Evolutionary conservation across 2,113 vertebrate genomes (phyloP).

Genomic region (Heterotis niloticus): DNA sequence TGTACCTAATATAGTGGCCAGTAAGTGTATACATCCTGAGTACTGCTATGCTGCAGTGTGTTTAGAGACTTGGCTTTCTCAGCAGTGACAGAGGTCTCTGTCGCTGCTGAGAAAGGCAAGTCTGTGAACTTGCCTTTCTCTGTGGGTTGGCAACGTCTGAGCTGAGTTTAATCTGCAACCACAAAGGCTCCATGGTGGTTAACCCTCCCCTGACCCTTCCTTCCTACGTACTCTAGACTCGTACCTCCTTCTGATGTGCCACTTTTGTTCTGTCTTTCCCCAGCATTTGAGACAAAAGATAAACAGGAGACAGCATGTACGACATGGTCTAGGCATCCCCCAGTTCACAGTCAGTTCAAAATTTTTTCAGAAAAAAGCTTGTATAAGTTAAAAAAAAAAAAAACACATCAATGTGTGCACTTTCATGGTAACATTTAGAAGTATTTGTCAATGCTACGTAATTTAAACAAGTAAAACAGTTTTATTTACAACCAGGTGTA

Average conservation of each 20-base stretch:
- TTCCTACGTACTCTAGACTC: slow-evolving; percentile 13
- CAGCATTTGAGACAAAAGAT: slow-evolving; percentile 1
- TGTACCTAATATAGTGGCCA: too few relatives aligned
- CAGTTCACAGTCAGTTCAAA: not conserved
- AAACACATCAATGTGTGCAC: too few relatives aligned
- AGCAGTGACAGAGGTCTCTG: too few relatives aligned
- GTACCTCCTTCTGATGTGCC: slow-evolving; percentile 20
- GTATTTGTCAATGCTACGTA: too few relatives aligned
- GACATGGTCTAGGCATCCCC: not conserved
- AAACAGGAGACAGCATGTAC: slow-evolving; percentile 12
- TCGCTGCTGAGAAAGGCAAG: too few relatives aligned
- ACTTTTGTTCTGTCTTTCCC: slow-evolving; percentile 14
- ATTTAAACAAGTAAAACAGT: too few relatives aligned
- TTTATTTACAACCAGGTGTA: too few relatives aligned
- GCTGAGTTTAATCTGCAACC: slow-evolving; percentile 24
- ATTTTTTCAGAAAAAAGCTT: not conserved
- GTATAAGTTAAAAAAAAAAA: too few relatives aligned
- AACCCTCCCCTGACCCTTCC: not conserved
- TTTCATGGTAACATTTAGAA: too few relatives aligned
- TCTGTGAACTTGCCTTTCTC: not conserved
- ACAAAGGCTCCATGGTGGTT: not conserved
- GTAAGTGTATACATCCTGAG: too few relatives aligned
- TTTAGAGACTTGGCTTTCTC: not conserved
- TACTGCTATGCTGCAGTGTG: not conserved
- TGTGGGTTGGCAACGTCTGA: not conserved